Evolutionary conservation across 2,888 invertebrate genomes (phyloP).

Genomic region (Torymus texanus): DNA sequence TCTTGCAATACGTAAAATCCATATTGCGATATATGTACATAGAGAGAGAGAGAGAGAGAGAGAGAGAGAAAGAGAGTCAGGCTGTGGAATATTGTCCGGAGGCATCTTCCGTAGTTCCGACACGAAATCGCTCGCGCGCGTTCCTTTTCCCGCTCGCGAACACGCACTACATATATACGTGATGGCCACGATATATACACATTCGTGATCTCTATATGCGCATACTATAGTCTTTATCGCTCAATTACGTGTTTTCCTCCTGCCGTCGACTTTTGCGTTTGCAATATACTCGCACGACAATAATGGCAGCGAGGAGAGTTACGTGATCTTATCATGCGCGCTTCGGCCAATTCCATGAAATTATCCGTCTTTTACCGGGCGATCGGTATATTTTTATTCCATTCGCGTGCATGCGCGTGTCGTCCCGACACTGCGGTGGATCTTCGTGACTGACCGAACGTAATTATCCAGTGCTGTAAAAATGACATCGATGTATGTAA

Average conservation of each 20-base stretch:
- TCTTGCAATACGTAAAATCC: too few relatives aligned
- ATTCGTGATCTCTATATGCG: conserved; percentile 25
- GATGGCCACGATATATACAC: not conserved
- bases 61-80: too few relatives aligned
- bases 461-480: conserved; percentile 31
- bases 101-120: not conserved
- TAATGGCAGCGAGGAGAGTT: conserved; percentile 35
- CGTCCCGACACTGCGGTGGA: not conserved
- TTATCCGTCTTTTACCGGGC: conserved; percentile 48
- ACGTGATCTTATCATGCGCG: conserved; percentile 51
- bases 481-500: conserved; percentile 34
- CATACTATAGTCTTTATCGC: conserved; percentile 33
- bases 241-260: conserved; percentile 31
- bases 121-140: conserved; percentile 5
- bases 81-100: not conserved
- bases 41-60: too few relatives aligned
- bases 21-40: too few relatives aligned
- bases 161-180: conserved; percentile 21
- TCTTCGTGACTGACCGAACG: conserved; percentile 41
- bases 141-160: not conserved
- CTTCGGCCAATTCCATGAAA: conserved; percentile 32
- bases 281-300: conserved; percentile 8
- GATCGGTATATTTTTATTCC: conserved; percentile 44
- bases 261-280: conserved; percentile 13
- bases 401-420: conserved; percentile 44